Percentiles rank a stretch among this genome's conserved stretches.
Evolutionary conservation across 2,113 vertebrate species (phyloP).

Genomic region (Perognathus longimembris): DNA sequence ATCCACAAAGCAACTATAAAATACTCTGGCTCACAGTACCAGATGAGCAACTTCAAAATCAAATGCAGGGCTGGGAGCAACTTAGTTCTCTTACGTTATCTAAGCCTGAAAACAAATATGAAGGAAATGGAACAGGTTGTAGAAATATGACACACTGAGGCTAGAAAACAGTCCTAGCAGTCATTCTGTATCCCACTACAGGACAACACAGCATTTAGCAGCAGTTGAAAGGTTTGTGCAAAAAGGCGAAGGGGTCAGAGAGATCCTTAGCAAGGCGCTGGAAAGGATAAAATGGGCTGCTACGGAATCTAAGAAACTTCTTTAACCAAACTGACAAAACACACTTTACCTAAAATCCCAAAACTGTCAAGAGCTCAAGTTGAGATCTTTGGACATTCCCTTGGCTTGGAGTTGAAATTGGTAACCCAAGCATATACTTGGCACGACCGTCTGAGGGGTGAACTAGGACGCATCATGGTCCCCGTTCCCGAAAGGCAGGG

Average conservation of each 20-base stretch:
- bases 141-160: not conserved
- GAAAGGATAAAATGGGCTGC: not conserved
- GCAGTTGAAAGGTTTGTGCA: not conserved
- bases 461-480: not conserved
- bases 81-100: not conserved
- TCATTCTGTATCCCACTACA: not conserved
- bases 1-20: not conserved
- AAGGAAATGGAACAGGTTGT: not conserved
- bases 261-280: too few species aligned
- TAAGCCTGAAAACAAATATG: not conserved
- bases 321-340: not conserved
- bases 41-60: not conserved
- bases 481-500: not conserved
- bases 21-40: not conserved
- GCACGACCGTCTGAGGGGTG: not conserved
- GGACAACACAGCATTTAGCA: not conserved
- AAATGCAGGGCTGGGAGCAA: not conserved
- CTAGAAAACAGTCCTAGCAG: not conserved
- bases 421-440: not conserved
- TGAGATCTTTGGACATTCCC: not conserved
- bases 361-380: not conserved
- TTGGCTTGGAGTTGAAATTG: not conserved
- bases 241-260: not conserved
- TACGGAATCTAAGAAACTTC: not conserved
- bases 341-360: not conserved